phyloP scores from a whole-genome alignment of 2,888 invertebrate genomes.

The Blastobasis lacticolella region DNA sequence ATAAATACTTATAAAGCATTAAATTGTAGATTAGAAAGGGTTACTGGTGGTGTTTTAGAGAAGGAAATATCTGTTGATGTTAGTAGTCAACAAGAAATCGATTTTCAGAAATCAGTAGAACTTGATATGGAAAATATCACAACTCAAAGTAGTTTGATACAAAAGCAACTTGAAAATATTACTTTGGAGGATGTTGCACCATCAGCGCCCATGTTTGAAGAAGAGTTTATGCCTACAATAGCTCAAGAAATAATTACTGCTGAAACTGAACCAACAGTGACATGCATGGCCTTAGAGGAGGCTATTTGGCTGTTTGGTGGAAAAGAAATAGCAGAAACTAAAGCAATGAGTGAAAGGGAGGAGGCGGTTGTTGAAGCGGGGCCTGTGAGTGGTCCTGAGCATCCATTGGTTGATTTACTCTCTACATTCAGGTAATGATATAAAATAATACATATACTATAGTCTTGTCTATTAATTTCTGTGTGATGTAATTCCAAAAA shows the following conservation, averaged over 20 bases:
- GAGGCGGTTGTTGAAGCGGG: slow-evolving; percentile 53
- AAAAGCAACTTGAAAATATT: not conserved
- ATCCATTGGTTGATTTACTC: slow-evolving; percentile 57
- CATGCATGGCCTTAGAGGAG: slow-evolving; percentile 49
- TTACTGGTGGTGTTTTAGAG: slow-evolving; percentile 6
- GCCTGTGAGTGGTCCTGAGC: slow-evolving; percentile 44
- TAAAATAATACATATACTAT: not conserved
- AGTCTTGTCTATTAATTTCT: too few relatives aligned
- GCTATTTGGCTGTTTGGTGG: slow-evolving; percentile 48
- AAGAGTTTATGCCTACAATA: slow-evolving; percentile 12
- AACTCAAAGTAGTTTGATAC: not conserved
- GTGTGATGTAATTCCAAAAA: not conserved
- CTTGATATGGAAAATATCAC: not conserved
- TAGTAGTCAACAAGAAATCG: not conserved
- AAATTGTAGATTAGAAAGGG: slow-evolving; percentile 24
- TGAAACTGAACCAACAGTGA: slow-evolving; percentile 23
- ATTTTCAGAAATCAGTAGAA: too few relatives aligned
- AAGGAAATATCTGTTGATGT: too few relatives aligned
- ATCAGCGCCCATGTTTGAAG: slow-evolving; percentile 50
- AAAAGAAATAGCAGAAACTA: slow-evolving; percentile 46
- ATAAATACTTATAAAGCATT: slow-evolving; percentile 23
- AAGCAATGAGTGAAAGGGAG: slow-evolving; percentile 48
- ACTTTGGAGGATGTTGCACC: slow-evolving; percentile 26
- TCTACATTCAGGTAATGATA: slow-evolving; percentile 51
- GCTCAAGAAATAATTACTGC: slow-evolving; percentile 12